Percentiles rank a stretch among this genome's conserved stretches.
These are phyloP conservation scores for Erithacus rubecula DNA, from an alignment of 2,797 vertebrate genomes.

Conservation along the genomic window DNA sequence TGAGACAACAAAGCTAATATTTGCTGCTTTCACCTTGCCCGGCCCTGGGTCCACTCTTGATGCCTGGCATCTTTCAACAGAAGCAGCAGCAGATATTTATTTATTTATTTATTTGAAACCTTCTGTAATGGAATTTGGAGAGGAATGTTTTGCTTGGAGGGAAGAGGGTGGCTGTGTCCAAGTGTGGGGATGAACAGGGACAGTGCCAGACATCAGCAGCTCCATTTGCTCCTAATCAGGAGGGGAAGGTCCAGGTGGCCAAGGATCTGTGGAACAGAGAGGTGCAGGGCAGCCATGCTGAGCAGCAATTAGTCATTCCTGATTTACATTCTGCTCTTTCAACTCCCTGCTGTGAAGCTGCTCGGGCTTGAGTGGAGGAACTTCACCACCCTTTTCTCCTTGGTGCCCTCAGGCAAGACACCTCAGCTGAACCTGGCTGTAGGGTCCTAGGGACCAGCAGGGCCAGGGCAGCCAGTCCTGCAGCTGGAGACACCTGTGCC, in stretches of 20 bases:
- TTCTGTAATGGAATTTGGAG: background rate
- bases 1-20: background rate
- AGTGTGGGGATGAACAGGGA: accelerated
- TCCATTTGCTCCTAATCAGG: background rate
- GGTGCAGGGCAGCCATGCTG: background rate
- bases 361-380: background rate
- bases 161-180: background rate
- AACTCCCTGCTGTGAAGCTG: slow-evolving; percentile 33
- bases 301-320: slow-evolving; percentile 28
- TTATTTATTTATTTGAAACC: background rate
- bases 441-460: background rate
- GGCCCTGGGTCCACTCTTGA: background rate
- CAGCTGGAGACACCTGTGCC: background rate
- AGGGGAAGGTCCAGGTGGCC: background rate
- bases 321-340: slow-evolving; percentile 50
- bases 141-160: background rate
- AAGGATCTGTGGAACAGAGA: background rate
- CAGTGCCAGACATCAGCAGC: background rate
- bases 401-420: slow-evolving; percentile 10
- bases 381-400: background rate
- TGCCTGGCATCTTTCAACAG: background rate
- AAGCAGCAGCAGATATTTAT: background rate
- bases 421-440: background rate
- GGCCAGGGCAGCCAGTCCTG: background rate
- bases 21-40: background rate